Evolutionary conservation across 2,888 invertebrate genomes (phyloP), one percentile per base, ranked within the genome.

Genomic region (Mycogona germanica): DNA sequence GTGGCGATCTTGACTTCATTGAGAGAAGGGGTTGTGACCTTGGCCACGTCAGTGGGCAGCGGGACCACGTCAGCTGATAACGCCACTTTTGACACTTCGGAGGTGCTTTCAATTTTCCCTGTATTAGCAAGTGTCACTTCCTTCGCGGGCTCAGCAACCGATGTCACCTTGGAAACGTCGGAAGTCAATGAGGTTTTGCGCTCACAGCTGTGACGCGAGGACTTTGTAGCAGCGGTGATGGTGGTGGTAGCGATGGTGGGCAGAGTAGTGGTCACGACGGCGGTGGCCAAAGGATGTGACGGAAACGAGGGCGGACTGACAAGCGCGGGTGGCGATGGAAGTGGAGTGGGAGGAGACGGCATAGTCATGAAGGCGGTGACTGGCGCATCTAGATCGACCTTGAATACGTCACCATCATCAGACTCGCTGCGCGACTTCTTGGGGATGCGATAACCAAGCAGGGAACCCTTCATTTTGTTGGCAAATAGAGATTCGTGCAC

Each of bases 401-500:
- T 45, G 25, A 23, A n/a, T 6, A 5, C 28, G 30, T 52, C 45
- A 25, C 53, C 28, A n/a, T 53, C 40, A 7, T 53, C 40, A 7
- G 53, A 35, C 21, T 53, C 53, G 7, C 35, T 40, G 6, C 47
- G 35, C 14, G 29, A 35, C 29, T 54, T 54, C 41, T 54, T 54
- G 2, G 54, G 54, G n/a, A 54, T 54, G 14, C 54, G 38, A 19
- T 54, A 54, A 2, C 54, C 54, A 19, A 42, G 41, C 26, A 54
- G 25, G 2, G 40, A 45, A 12, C 45, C 44, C 29, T 51, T 55
- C 30, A 50, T 12, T 17, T 44, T 28, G 41, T 28, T 55, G 23
- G 55, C 38, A 44, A 55, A 55, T 25, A 55, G 45, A 35, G 55
- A 51, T 50, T 55, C 51, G 19, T 51, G 50, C 25, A 55, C 37